Evolutionary conservation across 1,140 invertebrate species (phyloP).

Genomic region (Manduca sexta): DNA sequence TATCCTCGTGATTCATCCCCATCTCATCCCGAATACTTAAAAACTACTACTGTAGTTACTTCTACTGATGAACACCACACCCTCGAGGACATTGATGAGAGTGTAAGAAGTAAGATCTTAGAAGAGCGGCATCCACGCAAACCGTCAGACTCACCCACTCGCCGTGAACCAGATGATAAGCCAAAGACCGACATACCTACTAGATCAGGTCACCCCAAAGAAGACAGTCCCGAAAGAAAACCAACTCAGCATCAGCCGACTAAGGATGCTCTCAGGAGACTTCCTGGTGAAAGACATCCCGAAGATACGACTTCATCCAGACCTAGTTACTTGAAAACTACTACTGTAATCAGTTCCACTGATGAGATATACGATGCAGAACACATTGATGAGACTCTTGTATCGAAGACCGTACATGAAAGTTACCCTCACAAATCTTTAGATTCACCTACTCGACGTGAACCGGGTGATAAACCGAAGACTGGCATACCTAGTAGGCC

Average conservation of each 20-base stretch:
- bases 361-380: constrained; percentile 7
- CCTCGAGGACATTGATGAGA: too few species aligned
- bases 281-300: constrained; percentile 4
- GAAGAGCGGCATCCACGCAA: not conserved
- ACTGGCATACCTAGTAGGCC: not conserved
- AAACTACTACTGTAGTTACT: constrained; percentile 1
- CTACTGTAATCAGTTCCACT: constrained; percentile 1
- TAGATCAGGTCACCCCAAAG: not conserved
- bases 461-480: not conserved
- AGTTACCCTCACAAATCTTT: not conserved
- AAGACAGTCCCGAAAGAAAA: constrained; percentile 6
- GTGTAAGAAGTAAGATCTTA: not conserved
- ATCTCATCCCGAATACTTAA: not conserved
- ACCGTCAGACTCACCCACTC: constrained; percentile 15
- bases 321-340: constrained; percentile 1
- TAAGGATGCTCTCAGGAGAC: not conserved
- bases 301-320: not conserved
- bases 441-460: constrained; percentile 5
- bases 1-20: not conserved
- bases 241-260: not conserved
- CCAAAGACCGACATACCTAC: not conserved
- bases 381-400: constrained; percentile 5
- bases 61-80: too few species aligned
- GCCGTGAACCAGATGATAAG: constrained; percentile 1
- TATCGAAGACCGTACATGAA: not conserved